Percentiles rank a stretch among this genome's conserved stretches.
phyloP scores from a whole-genome alignment of 2,888 invertebrate genomes.

The Meteorus colon region DNA sequence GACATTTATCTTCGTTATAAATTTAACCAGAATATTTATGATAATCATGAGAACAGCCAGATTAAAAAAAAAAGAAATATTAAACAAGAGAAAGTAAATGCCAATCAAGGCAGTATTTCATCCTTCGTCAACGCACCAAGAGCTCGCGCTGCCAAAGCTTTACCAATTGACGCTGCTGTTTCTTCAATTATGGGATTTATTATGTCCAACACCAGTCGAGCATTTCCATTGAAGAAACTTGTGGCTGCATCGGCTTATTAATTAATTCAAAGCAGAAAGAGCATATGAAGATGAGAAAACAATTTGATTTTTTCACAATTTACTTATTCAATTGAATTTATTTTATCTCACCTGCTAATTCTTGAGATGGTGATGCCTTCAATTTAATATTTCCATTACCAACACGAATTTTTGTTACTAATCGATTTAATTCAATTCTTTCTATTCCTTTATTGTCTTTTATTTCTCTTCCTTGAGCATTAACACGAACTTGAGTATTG shows the following conservation, averaged over 20 bases:
- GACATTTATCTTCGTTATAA: background rate
- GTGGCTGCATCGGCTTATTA: constrained; percentile 80
- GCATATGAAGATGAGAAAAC: background rate
- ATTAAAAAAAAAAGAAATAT: constrained; percentile 35
- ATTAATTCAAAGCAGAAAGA: constrained; percentile 44
- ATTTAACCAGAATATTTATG: background rate
- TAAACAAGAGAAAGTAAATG: constrained; percentile 13
- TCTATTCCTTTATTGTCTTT: constrained; percentile 77
- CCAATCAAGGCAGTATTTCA: constrained; percentile 74
- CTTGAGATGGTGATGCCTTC: constrained; percentile 68
- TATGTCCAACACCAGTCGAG: constrained; percentile 80
- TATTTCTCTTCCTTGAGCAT: constrained; percentile 77
- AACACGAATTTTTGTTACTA: constrained; percentile 78
- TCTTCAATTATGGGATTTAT: constrained; percentile 82
- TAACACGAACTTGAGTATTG: constrained; percentile 77
- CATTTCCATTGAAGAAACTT: constrained; percentile 82
- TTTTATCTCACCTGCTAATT: constrained; percentile 58
- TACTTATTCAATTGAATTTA: constrained; percentile 4
- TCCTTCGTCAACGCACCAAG: constrained; percentile 77
- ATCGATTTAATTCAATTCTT: constrained; percentile 78
- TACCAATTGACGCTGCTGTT: constrained; percentile 78
- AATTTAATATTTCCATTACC: constrained; percentile 78
- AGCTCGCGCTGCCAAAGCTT: constrained; percentile 78
- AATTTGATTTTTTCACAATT: background rate
- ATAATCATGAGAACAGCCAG: background rate